Percentiles rank a stretch among this genome's conserved stretches.
These are phyloP conservation scores for Catharus bicknelli DNA, from an alignment of 2,113 vertebrate genomes.

Conservation along the genomic window DNA sequence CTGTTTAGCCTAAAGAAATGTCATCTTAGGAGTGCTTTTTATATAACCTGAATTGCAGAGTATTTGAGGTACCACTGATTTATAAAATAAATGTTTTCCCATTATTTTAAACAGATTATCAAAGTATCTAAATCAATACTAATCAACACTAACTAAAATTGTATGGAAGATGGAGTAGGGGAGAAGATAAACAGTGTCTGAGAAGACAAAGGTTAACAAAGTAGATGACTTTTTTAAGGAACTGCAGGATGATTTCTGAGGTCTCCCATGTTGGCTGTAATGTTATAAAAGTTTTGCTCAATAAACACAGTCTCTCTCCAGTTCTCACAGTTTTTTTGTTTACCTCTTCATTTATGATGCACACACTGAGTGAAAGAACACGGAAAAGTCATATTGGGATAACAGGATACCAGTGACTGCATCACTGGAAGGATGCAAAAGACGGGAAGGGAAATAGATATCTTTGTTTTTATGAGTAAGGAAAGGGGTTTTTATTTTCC, in stretches of 20 bases:
- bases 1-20: background rate
- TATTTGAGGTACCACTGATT: background rate
- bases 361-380: background rate
- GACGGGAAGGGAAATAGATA: background rate
- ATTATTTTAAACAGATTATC: background rate
- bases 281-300: background rate
- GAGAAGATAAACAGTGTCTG: background rate
- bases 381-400: background rate
- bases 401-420: background rate
- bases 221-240: background rate
- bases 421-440: background rate
- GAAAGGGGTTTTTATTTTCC: background rate
- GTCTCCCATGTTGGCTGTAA: background rate
- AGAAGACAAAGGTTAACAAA: background rate
- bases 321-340: background rate
- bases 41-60: background rate
- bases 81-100: background rate
- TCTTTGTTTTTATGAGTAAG: background rate
- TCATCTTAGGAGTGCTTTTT: background rate
- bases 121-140: background rate
- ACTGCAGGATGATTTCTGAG: background rate
- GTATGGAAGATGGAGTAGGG: background rate
- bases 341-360: background rate
- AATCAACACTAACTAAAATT: background rate
- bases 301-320: background rate